phyloP scores from a whole-genome alignment of 2,797 vertebrate genomes.

The Eupleurogrammus muticus region DNA sequence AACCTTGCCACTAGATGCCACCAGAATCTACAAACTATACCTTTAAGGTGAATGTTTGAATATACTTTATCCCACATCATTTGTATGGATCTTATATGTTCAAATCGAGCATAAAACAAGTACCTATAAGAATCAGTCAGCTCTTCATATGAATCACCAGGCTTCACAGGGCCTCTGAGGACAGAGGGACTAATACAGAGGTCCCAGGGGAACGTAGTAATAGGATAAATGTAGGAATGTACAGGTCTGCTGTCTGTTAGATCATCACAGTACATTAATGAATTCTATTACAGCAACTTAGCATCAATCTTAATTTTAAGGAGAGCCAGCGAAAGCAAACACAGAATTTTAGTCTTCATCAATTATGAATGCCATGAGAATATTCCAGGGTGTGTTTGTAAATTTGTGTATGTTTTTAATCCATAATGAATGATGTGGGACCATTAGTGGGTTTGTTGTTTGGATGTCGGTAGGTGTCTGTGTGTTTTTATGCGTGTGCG shows the following conservation, averaged over 20 bases:
- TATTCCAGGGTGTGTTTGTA: constrained; percentile 59
- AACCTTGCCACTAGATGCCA: too few species aligned
- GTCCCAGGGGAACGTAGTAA: constrained; percentile 22
- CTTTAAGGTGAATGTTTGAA: too few species aligned
- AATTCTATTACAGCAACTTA: constrained; percentile 35
- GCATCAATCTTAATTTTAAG: constrained; percentile 43
- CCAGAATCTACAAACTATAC: too few species aligned
- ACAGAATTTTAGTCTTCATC: constrained; percentile 63
- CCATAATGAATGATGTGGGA: constrained; percentile 72
- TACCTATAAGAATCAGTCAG: constrained; percentile 50
- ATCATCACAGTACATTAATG: too few species aligned
- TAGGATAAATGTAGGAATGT: too few species aligned
- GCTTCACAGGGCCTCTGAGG: constrained; percentile 35
- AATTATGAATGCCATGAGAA: constrained; percentile 75
- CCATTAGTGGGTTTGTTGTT: constrained; percentile 50
- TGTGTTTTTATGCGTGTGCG: constrained; percentile 38
- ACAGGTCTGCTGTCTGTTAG: too few species aligned
- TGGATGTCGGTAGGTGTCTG: constrained; percentile 43
- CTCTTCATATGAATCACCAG: constrained; percentile 46
- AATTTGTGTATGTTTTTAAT: constrained; percentile 66
- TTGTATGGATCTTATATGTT: constrained; percentile 19
- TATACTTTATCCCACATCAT: too few species aligned
- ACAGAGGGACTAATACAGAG: constrained; percentile 38
- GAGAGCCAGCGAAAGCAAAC: constrained; percentile 45
- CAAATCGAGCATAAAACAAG: constrained; percentile 47